These are phyloP conservation scores for Drosophila bipectinata DNA, from an alignment of 1,140 invertebrate genomes.

Conservation along the genomic window DNA sequence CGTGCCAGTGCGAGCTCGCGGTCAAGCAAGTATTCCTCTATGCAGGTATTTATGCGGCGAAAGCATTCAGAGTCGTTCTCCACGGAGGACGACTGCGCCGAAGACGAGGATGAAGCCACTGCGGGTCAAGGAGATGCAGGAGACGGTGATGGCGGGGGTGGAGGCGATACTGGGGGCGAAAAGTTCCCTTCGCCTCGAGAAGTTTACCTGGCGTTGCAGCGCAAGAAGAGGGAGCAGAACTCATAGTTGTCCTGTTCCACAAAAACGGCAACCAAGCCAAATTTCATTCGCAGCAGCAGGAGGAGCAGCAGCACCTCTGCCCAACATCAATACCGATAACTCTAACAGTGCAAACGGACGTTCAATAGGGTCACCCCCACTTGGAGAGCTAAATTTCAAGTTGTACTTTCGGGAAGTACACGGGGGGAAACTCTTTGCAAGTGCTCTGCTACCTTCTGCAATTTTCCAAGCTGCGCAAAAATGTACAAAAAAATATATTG, in stretches of 20 bases:
- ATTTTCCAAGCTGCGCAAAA: slow-evolving; percentile 21
- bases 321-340: not conserved
- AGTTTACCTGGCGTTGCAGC: slow-evolving; percentile 48
- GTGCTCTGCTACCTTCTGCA: slow-evolving; percentile 1
- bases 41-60: slow-evolving; percentile 67
- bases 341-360: slow-evolving; percentile 2
- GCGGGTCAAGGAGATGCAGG: not conserved
- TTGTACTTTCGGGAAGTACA: slow-evolving; percentile 17
- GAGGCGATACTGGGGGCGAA: slow-evolving; percentile 6
- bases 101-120: slow-evolving; percentile 3
- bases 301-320: slow-evolving; percentile 18
- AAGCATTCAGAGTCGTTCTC: slow-evolving; percentile 22
- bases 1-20: not conserved
- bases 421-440: slow-evolving; percentile 12
- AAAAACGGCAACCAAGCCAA: not conserved
- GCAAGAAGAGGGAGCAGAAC: slow-evolving; percentile 29
- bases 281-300: slow-evolving; percentile 1
- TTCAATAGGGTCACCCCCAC: slow-evolving; percentile 8
- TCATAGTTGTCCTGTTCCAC: slow-evolving; percentile 12
- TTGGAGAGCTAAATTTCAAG: slow-evolving; percentile 58
- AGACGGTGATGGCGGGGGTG: not conserved
- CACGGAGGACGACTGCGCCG: slow-evolving; percentile 1
- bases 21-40: slow-evolving; percentile 20
- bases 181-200: slow-evolving; percentile 52
- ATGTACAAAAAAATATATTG: slow-evolving; percentile 31